Percentiles rank a stretch among this genome's conserved stretches.
These are phyloP conservation scores for Ecliptopera silaceata DNA, from an alignment of 2,888 invertebrate species.

Conservation along the genomic window DNA sequence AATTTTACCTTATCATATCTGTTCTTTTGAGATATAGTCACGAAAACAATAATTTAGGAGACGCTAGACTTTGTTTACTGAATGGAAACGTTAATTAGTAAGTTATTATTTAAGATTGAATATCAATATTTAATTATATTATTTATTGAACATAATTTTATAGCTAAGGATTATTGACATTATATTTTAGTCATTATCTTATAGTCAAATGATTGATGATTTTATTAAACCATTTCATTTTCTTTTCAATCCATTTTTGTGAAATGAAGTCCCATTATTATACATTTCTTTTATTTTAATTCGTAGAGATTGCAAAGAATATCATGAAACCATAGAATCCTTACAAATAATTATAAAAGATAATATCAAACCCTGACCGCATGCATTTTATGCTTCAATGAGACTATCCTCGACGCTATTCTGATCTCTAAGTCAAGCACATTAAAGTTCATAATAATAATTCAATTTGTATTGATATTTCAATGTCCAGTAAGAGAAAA, in stretches of 20 bases:
- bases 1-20: background rate
- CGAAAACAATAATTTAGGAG: no score
- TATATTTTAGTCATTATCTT: no score
- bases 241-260: background rate
- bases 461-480: constrained; percentile 62
- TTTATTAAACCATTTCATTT: background rate
- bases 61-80: no score
- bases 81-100: no score
- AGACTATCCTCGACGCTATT: constrained; percentile 30
- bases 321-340: constrained; percentile 15
- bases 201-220: no score
- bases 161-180: no score
- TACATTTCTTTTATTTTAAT: background rate
- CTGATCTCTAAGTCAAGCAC: constrained; percentile 25
- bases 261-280: background rate
- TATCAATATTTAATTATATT: no score
- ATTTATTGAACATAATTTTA: no score
- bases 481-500: constrained; percentile 76
- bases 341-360: constrained; percentile 30
- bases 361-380: constrained; percentile 48
- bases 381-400: constrained; percentile 29
- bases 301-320: background rate
- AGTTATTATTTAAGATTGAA: no score
- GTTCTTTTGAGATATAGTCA: no score
- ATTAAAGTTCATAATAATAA: constrained; percentile 39